Base-by-base conservation (phyloP, 1,140 invertebrate species). In the Musca vetustissima region DNA sequence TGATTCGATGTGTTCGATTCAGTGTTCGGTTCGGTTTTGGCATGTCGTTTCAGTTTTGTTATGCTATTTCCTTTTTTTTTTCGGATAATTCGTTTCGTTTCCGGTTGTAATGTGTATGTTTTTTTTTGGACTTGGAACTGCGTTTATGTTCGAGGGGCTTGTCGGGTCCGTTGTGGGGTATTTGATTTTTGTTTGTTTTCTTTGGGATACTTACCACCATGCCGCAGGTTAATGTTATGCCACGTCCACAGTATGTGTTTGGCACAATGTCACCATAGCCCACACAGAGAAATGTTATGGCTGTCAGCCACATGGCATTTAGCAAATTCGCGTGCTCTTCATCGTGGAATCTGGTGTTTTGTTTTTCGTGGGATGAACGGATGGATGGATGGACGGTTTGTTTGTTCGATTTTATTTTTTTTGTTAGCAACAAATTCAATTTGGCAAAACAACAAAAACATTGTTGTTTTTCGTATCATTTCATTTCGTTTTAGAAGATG, bases 291-390 rank as follows among this genome's bases (percentile, higher is more conserved):
- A 95, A 94, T 71, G 93, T 95, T 83, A 93, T 94, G 80, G 92
- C 92, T 75, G 93, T 94, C 87, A 96, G 88, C 93, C 93, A 95
- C 92, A 95, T 93, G 79, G 93, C 92, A 87, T 95, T 95, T 83
- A 95, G 88, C 83, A 94, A 90, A 88, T 95, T 95, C 75, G 90
- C 91, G 86, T 95, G 93, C 83, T 92, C 91, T 84, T 91, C 89
- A 84, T 93, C 92, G 84, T 93, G 91, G 86, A 91, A 90, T 87
- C 92, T 93, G n/a, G 86, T 70, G 70, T 49, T 69, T 64, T 66
- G 49, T 57, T 71, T 61, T 17, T n/a, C 64, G n/a, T n/a, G n/a
- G n/a, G n/a, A n/a, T n/a, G n/a, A n/a, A n/a, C n/a, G n/a, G n/a
- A n/a, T n/a, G n/a, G n/a, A n/a, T n/a, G n/a, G n/a, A n/a, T n/a